phyloP scores from a whole-genome alignment of 2,797 vertebrate genomes.

The Cyclura pinguis region DNA sequence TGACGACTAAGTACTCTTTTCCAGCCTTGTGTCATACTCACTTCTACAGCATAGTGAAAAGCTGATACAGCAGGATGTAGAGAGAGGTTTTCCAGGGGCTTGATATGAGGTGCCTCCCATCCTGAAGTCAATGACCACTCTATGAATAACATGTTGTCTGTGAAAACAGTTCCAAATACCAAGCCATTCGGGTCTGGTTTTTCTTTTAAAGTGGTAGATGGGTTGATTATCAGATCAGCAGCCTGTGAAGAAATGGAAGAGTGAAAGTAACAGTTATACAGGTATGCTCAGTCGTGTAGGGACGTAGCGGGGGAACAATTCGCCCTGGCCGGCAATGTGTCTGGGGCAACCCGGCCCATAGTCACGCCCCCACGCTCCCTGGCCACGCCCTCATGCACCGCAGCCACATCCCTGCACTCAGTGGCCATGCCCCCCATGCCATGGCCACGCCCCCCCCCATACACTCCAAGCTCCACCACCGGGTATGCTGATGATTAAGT shows the following conservation, averaged over 20 bases:
- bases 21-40: constrained; percentile 68
- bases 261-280: constrained; percentile 26
- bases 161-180: constrained; percentile 88
- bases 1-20: background rate
- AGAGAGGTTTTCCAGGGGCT: constrained; percentile 86
- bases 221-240: constrained; percentile 84
- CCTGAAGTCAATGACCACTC: constrained; percentile 87
- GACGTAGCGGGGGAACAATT: no score
- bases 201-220: constrained; percentile 76
- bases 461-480: no score
- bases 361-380: no score
- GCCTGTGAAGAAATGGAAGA: constrained; percentile 77
- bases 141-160: constrained; percentile 92
- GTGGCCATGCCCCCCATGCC: no score
- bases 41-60: constrained; percentile 90
- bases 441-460: no score
- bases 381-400: no score
- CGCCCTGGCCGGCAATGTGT: no score
- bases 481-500: background rate
- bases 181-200: constrained; percentile 80
- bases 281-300: background rate
- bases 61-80: constrained; percentile 87
- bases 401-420: no score
- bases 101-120: constrained; percentile 89
- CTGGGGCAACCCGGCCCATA: no score